phyloP scores from a whole-genome alignment of 2,888 invertebrate species.

The Rhogogaster chlorosoma region DNA sequence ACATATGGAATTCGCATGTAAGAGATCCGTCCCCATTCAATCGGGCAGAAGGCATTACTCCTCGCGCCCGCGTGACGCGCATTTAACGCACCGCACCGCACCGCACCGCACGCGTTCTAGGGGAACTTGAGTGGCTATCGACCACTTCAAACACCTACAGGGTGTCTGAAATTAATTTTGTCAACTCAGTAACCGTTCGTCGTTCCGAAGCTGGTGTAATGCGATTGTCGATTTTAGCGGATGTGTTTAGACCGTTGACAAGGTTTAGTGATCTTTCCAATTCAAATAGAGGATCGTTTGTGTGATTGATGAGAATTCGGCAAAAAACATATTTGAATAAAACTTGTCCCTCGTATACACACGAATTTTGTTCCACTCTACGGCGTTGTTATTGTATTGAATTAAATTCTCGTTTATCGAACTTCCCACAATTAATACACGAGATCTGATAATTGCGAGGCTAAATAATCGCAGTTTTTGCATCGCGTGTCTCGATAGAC shows the following conservation, averaged over 20 bases:
- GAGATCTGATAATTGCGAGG: not conserved
- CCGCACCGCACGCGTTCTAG: constrained; percentile 27
- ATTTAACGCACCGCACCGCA: constrained; percentile 31
- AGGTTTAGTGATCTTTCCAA: not conserved
- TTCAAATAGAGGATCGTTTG: not conserved
- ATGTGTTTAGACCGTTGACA: not conserved
- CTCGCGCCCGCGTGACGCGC: constrained; percentile 15
- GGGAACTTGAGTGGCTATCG: constrained; percentile 31
- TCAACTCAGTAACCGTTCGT: not conserved
- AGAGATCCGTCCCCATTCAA: constrained; percentile 4
- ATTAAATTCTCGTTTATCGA: not conserved
- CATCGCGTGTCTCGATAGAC: constrained; percentile 14
- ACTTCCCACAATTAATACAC: not conserved
- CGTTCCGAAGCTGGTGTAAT: not conserved
- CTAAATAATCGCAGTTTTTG: constrained; percentile 7
- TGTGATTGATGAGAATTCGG: not conserved
- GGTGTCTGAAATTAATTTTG: not conserved
- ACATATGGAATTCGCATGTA: constrained; percentile 5
- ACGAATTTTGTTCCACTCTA: not conserved
- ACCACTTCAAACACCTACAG: constrained; percentile 20
- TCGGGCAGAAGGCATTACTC: constrained; percentile 28
- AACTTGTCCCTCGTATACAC: not conserved
- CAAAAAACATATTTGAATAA: not conserved
- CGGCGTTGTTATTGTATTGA: not conserved
- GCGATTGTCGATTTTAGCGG: not conserved